Evolutionary conservation across 2,797 vertebrate genomes (phyloP).

Genomic region (Toxotes lorentzi): DNA sequence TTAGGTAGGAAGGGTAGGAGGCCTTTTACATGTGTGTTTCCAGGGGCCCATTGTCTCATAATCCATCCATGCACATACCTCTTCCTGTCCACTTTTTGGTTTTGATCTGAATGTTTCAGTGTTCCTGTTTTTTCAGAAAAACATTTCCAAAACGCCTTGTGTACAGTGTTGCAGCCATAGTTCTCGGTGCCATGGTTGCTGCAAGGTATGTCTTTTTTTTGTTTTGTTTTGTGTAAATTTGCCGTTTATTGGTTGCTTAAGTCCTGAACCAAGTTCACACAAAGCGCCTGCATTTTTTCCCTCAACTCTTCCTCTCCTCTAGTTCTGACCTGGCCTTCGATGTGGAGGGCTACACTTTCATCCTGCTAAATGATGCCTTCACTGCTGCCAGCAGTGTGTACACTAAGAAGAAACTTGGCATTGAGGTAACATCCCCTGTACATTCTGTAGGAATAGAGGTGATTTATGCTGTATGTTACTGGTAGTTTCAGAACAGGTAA

Average conservation of each 20-base stretch:
- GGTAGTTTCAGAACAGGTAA: background rate
- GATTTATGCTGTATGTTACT: background rate
- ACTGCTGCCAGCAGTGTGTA: slow-evolving; percentile 93
- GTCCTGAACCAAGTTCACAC: background rate
- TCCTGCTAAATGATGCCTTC: slow-evolving; percentile 93
- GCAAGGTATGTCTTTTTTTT: slow-evolving; percentile 85
- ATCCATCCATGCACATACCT: background rate
- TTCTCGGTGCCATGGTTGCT: slow-evolving; percentile 91
- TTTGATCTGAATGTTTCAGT: background rate
- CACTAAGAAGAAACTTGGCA: slow-evolving; percentile 92
- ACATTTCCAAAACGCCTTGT: slow-evolving; percentile 72
- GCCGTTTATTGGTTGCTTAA: background rate
- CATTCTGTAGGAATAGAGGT: background rate
- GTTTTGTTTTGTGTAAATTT: background rate
- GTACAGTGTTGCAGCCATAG: slow-evolving; percentile 80
- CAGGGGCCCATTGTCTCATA: background rate
- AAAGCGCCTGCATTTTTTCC: background rate
- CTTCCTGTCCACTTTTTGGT: background rate
- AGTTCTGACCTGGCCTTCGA: slow-evolving; percentile 95
- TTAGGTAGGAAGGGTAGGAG: background rate
- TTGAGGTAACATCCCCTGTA: slow-evolving; percentile 78
- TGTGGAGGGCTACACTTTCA: slow-evolving; percentile 88
- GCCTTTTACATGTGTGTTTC: background rate
- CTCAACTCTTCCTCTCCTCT: background rate
- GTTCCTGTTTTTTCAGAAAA: slow-evolving; percentile 70